phyloP scores from a whole-genome alignment of 1,140 invertebrate genomes.

The Ridgeia piscesae region DNA sequence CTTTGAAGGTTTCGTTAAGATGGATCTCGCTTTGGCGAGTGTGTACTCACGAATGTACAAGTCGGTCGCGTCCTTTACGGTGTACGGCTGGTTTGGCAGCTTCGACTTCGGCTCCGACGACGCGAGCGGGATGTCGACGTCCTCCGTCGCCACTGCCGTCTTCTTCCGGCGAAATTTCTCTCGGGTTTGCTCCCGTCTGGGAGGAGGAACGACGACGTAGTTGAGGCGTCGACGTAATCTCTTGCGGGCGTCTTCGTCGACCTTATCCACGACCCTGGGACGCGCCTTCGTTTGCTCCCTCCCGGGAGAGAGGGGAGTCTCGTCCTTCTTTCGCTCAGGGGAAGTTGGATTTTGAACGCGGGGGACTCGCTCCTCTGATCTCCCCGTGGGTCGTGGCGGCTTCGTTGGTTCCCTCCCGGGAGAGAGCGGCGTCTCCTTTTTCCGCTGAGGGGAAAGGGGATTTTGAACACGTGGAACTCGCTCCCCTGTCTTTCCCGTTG shows the following conservation, averaged over 20 bases:
- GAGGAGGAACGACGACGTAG: not conserved
- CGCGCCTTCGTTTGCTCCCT: not conserved
- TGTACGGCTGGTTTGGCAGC: not conserved
- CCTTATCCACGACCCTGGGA: not conserved
- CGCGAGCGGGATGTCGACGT: not conserved
- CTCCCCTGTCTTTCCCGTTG: not conserved
- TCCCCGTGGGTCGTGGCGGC: not conserved
- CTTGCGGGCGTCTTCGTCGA: not conserved
- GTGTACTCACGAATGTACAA: not conserved
- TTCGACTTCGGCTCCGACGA: not conserved
- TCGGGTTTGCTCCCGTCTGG: not conserved
- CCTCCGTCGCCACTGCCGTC: not conserved
- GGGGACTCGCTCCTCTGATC: not conserved
- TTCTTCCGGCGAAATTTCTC: not conserved
- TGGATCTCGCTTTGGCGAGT: not conserved
- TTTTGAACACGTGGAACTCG: not conserved
- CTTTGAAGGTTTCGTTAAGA: not conserved
- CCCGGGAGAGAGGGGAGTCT: not conserved
- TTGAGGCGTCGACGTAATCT: not conserved
- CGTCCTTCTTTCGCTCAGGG: not conserved
- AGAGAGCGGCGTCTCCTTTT: not conserved
- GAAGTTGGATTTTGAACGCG: not conserved
- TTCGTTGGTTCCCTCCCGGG: not conserved
- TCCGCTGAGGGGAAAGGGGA: not conserved
- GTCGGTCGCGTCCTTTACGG: not conserved